These are phyloP conservation scores for Cecropterus lyciades DNA, from an alignment of 1,140 invertebrate genomes.

Conservation along the genomic window DNA sequence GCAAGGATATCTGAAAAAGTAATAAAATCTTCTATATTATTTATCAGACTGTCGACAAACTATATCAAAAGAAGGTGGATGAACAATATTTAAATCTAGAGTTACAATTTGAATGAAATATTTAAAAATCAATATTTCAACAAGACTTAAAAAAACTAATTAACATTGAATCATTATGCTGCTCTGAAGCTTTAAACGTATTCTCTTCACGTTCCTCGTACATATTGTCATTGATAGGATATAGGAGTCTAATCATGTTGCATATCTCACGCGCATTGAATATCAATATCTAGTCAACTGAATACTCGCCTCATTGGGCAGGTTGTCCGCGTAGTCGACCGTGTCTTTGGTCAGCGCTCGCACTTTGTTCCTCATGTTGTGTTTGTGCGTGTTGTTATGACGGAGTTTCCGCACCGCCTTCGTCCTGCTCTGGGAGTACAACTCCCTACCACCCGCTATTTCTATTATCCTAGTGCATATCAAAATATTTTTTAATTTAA, in stretches of 20 bases:
- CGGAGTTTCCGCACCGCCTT: conserved; percentile 90
- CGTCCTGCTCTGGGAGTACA: conserved; percentile 93
- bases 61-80: too few relatives aligned
- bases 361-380: conserved; percentile 76
- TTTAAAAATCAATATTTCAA: too few relatives aligned
- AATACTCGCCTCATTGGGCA: conserved; percentile 65
- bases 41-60: not conserved
- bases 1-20: conserved; percentile 68
- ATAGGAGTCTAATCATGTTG: conserved; percentile 1
- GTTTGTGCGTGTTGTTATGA: conserved; percentile 81
- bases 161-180: too few relatives aligned
- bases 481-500: too few relatives aligned
- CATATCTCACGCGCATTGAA: conserved; percentile 4
- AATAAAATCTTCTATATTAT: not conserved
- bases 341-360: conserved; percentile 66
- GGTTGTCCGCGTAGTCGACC: conserved; percentile 64
- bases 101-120: too few relatives aligned
- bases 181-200: not conserved
- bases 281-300: conserved; percentile 23
- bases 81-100: too few relatives aligned
- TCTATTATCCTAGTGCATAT: conserved; percentile 90
- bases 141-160: too few relatives aligned
- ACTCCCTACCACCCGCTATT: conserved; percentile 93
- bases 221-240: not conserved
- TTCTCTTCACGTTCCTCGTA: not conserved